Evolutionary conservation across 2,888 invertebrate genomes (phyloP).

Genomic region (Ophion ventricosus): DNA sequence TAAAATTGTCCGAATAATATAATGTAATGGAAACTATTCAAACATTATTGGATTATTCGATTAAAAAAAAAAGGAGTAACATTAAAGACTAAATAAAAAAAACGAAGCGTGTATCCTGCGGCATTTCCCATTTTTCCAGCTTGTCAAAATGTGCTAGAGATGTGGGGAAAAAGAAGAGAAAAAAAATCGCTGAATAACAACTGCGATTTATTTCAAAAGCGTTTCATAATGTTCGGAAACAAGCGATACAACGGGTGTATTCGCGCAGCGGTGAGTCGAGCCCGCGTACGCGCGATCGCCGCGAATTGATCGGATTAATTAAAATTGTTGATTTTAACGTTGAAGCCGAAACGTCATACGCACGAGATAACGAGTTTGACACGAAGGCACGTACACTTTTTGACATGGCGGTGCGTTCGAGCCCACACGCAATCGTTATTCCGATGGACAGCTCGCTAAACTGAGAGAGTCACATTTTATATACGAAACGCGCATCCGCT

Average conservation of each 20-base stretch:
- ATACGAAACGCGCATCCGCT: background rate
- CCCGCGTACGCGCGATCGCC: background rate
- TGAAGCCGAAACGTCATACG: slow-evolving; percentile 21
- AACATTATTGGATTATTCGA: background rate
- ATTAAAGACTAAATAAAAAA: background rate
- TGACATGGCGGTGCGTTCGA: slow-evolving; percentile 20
- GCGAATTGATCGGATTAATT: slow-evolving; percentile 46
- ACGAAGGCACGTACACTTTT: slow-evolving; percentile 22
- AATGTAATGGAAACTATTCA: too few relatives aligned
- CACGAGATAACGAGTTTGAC: slow-evolving; percentile 20
- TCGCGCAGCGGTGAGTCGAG: background rate
- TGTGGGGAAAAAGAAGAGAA: background rate
- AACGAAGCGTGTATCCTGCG: background rate
- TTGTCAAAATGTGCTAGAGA: background rate
- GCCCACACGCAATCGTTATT: slow-evolving; percentile 31
- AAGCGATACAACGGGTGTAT: slow-evolving; percentile 4
- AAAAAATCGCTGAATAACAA: background rate
- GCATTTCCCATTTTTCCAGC: background rate
- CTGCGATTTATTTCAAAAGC: background rate
- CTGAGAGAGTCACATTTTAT: slow-evolving; percentile 38
- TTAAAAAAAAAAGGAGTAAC: background rate
- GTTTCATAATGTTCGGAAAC: slow-evolving; percentile 4
- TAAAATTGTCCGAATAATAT: too few relatives aligned
- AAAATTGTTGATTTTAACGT: slow-evolving; percentile 48
- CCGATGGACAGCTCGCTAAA: slow-evolving; percentile 46